Evolutionary conservation across 2,888 invertebrate species (phyloP).

Genomic region (Erpobdella octoculata): DNA sequence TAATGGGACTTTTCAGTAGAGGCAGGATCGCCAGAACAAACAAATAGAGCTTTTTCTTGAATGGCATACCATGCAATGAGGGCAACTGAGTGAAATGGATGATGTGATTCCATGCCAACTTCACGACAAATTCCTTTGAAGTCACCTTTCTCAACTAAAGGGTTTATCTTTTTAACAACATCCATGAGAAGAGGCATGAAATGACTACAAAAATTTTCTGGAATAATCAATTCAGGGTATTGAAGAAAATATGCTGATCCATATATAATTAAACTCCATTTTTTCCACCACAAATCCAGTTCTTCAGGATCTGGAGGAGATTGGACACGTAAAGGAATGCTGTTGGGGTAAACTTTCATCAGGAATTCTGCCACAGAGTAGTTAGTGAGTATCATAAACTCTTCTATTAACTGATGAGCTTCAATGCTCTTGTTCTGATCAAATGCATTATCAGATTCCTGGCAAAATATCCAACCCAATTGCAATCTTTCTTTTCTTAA

Average conservation of each 20-base stretch:
- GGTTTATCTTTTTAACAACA: neutral
- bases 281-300: constrained; percentile 23
- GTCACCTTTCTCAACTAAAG: constrained; percentile 35
- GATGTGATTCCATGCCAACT: constrained; percentile 41
- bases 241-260: constrained; percentile 2
- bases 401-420: constrained; percentile 43
- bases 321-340: constrained; percentile 42
- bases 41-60: constrained; percentile 39
- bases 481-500: constrained; percentile 10
- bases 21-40: constrained; percentile 34
- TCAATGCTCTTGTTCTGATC: constrained; percentile 36
- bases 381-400: constrained; percentile 44
- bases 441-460: neutral
- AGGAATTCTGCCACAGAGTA: constrained; percentile 42
- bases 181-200: no score
- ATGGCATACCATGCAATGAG: constrained; percentile 38
- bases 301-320: constrained; percentile 35
- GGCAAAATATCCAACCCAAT: neutral
- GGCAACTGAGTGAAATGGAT: constrained; percentile 44
- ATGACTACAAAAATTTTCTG: no score
- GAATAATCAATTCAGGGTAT: no score
- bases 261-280: neutral
- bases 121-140: constrained; percentile 39
- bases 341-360: constrained; percentile 38
- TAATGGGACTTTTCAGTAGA: constrained; percentile 38